Evolutionary conservation across 2,888 invertebrate species (phyloP).

Genomic region (Parnassius apollo): DNA sequence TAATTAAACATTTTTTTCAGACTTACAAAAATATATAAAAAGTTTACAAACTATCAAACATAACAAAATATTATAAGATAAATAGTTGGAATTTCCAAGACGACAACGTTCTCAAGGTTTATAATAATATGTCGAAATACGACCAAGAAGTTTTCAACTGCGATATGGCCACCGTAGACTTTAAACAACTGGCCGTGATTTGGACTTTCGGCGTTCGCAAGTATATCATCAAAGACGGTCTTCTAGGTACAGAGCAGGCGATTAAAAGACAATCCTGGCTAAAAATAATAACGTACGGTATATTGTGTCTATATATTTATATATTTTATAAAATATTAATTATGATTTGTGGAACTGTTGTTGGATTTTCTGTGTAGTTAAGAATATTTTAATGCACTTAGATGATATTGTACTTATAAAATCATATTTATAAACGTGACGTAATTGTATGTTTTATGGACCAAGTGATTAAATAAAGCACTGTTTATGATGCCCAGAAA

Average conservation of each 20-base stretch:
- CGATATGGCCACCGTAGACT: slow-evolving; percentile 81
- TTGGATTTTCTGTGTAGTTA: too few relatives aligned
- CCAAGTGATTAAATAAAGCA: too few relatives aligned
- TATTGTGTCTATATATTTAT: slow-evolving; percentile 9
- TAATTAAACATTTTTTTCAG: slow-evolving; percentile 54
- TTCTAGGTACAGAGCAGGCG: slow-evolving; percentile 10
- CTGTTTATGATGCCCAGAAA: too few relatives aligned
- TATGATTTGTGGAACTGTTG: too few relatives aligned
- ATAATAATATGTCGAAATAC: slow-evolving; percentile 62
- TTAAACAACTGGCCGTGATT: slow-evolving; percentile 82
- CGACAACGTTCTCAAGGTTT: slow-evolving; percentile 69
- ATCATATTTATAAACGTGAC: too few relatives aligned
- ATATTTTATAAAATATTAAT: not conserved
- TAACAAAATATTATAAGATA: slow-evolving; percentile 84
- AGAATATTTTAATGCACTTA: too few relatives aligned
- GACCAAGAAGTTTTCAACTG: slow-evolving; percentile 81
- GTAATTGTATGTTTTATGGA: too few relatives aligned
- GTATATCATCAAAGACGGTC: slow-evolving; percentile 84
- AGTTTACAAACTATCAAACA: slow-evolving; percentile 82
- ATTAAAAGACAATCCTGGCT: slow-evolving; percentile 11
- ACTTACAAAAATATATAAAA: slow-evolving; percentile 83
- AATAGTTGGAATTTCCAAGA: slow-evolving; percentile 84
- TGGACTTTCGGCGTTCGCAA: slow-evolving; percentile 83
- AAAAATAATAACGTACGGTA: slow-evolving; percentile 11
- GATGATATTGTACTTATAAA: too few relatives aligned